phyloP scores from a whole-genome alignment of 30 jellyfish, hydroid and myxozoan genomes.

The Hydractinia symbiolongicarpus region DNA sequence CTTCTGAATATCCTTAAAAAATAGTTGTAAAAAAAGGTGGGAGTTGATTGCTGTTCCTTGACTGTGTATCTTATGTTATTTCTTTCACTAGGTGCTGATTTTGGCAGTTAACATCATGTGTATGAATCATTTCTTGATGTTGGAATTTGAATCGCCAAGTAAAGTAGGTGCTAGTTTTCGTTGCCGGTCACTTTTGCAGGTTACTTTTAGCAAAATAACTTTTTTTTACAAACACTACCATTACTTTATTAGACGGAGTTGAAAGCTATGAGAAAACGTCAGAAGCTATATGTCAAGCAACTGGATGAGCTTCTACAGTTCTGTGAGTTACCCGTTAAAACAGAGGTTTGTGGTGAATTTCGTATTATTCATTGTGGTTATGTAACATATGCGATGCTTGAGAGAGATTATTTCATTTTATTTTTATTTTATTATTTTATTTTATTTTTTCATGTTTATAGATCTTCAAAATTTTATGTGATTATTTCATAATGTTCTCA shows the following conservation, averaged over 20 bases:
- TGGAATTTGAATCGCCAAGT: constrained; percentile 58
- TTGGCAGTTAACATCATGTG: constrained; percentile 47
- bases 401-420: not conserved
- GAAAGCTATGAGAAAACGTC: constrained; percentile 58
- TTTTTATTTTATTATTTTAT: not conserved
- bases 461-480: constrained; percentile 69
- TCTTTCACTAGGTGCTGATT: constrained; percentile 35
- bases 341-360: constrained; percentile 42
- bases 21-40: no score
- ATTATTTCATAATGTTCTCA: constrained; percentile 63
- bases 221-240: not conserved
- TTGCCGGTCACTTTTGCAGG: no score
- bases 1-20: no score
- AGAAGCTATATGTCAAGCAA: constrained; percentile 52
- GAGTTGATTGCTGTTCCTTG: no score
- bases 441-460: constrained; percentile 12
- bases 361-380: not conserved
- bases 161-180: constrained; percentile 19
- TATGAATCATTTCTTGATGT: constrained; percentile 43
- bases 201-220: not conserved
- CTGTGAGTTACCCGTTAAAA: constrained; percentile 52
- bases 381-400: not conserved
- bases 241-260: constrained; percentile 40
- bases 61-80: not conserved
- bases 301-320: constrained; percentile 82